Conservation (phyloP, 2,888 invertebrate genomes). For the Gymnosoma rotundatum region DNA sequence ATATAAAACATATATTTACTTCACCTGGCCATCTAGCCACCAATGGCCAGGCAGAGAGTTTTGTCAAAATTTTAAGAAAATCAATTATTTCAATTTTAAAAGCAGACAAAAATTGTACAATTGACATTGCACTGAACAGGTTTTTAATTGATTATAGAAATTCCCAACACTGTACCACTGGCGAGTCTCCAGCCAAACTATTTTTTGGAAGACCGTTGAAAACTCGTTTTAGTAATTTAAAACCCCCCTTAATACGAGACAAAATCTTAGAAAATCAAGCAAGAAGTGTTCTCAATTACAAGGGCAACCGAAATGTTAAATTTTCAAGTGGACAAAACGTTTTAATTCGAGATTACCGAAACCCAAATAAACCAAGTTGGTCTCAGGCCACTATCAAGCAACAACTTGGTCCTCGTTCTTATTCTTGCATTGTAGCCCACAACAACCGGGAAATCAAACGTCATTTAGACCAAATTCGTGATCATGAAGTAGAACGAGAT, state of each 20-base stretch:
- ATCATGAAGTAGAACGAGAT: too few species aligned
- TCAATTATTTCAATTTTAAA: too few species aligned
- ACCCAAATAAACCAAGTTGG: slow-evolving; percentile 61
- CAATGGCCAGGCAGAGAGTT: too few species aligned
- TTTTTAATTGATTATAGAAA: slow-evolving; percentile 42
- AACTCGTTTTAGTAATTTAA: slow-evolving; percentile 47
- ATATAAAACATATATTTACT: too few species aligned
- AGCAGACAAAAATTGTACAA: too few species aligned
- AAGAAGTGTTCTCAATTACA: too few species aligned
- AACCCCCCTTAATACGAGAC: slow-evolving; percentile 18
- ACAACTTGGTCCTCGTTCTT: slow-evolving; percentile 58
- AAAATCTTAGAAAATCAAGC: too few species aligned
- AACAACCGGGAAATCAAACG: slow-evolving; percentile 27
- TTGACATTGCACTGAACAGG: too few species aligned
- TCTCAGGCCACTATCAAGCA: slow-evolving; percentile 56
- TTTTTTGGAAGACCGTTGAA: slow-evolving; percentile 52
- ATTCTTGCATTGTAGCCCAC: slow-evolving; percentile 45
- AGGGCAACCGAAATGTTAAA: too few species aligned
- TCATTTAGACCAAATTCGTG: slow-evolving; percentile 34
- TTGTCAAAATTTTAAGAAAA: too few species aligned
- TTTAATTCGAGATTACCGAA: neutral
- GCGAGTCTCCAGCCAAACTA: slow-evolving; percentile 56
- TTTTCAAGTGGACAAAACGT: too few species aligned
- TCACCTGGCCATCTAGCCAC: too few species aligned
- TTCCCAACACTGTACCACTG: slow-evolving; percentile 57